These are phyloP conservation scores for Ptyas mucosa DNA, from an alignment of 2,113 vertebrate species.

Conservation along the genomic window DNA sequence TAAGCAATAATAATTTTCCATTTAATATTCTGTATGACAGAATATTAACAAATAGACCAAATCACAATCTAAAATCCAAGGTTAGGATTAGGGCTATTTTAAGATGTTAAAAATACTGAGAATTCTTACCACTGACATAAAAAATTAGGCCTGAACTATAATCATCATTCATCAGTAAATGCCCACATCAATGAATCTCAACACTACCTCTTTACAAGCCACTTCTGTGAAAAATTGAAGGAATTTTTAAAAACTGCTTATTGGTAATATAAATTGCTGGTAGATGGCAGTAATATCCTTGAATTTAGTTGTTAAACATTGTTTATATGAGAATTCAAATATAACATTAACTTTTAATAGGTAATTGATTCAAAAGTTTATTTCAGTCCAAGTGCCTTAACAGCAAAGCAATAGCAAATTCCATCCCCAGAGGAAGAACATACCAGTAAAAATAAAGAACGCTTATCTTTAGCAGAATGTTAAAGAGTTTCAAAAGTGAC, in stretches of 20 bases:
- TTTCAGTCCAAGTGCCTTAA: conserved; percentile 3
- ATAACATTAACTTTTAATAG: conserved; percentile 7
- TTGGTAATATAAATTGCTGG: not conserved
- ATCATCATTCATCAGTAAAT: not conserved
- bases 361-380: not conserved
- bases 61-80: not conserved
- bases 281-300: not conserved
- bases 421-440: conserved; percentile 1
- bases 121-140: not conserved
- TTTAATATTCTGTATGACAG: not conserved
- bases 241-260: not conserved
- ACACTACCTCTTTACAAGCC: not conserved
- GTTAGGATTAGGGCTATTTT: not conserved
- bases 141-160: not conserved
- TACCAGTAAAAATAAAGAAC: conserved; percentile 11
- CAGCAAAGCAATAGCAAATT: conserved; percentile 28
- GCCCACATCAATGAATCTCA: not conserved
- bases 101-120: not conserved
- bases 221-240: not conserved
- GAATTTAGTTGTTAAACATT: conserved; percentile 6
- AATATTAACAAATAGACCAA: not conserved
- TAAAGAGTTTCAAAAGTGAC: not conserved
- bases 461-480: conserved; percentile 10
- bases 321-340: conserved; percentile 1
- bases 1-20: not conserved